Evolutionary conservation across 1,140 invertebrate species (phyloP).

Genomic region (Atta cephalotes): DNA sequence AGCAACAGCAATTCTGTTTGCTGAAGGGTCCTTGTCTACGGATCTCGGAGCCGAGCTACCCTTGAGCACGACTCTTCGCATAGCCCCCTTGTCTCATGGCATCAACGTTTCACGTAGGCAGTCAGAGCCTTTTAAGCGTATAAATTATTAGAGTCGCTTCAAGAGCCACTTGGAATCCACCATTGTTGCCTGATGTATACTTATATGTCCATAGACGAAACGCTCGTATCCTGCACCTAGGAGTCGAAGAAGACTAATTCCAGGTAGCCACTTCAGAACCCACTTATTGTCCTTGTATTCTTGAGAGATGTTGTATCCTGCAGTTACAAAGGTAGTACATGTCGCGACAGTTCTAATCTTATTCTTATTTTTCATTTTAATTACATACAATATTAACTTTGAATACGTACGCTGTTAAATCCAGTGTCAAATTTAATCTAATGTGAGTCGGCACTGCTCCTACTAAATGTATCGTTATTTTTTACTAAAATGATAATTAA

Average conservation of each 20-base stretch:
- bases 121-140: slow-evolving; percentile 81
- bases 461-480: no score
- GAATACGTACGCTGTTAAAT: neutral
- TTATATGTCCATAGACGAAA: slow-evolving; percentile 71
- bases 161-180: slow-evolving; percentile 80
- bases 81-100: slow-evolving; percentile 80
- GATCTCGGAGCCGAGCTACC: slow-evolving; percentile 79
- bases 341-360: slow-evolving; percentile 5
- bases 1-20: slow-evolving; percentile 78
- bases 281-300: slow-evolving; percentile 54
- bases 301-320: slow-evolving; percentile 36
- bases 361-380: slow-evolving; percentile 18
- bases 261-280: slow-evolving; percentile 61
- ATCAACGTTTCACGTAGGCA: slow-evolving; percentile 82
- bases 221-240: slow-evolving; percentile 67
- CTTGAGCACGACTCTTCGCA: slow-evolving; percentile 81
- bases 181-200: slow-evolving; percentile 78
- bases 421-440: no score
- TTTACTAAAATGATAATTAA: no score
- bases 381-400: slow-evolving; percentile 52
- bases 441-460: no score
- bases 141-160: slow-evolving; percentile 83
- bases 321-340: slow-evolving; percentile 27
- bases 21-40: slow-evolving; percentile 81
- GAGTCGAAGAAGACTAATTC: slow-evolving; percentile 73